These are phyloP conservation scores for Epizoanthus ramosus DNA, from an alignment of 92 coral and sea anemone species.

Conservation along the genomic window DNA sequence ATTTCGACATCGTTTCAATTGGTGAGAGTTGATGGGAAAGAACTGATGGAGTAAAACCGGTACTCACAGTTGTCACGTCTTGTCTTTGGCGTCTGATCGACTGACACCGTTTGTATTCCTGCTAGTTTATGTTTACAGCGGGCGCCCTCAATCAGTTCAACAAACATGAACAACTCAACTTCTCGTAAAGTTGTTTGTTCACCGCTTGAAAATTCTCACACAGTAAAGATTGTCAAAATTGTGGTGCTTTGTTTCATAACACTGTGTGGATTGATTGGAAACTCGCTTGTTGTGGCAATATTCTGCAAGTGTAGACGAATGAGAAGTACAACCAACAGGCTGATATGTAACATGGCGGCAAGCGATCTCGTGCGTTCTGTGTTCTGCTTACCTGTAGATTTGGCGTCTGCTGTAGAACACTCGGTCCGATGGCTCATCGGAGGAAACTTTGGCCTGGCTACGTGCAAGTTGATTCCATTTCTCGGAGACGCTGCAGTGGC, in stretches of 20 bases:
- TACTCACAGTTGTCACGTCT: no score
- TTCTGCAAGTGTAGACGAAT: slow-evolving; percentile 10
- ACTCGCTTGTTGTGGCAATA: slow-evolving; percentile 24
- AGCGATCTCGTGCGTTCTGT: slow-evolving; percentile 20
- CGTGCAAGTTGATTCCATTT: slow-evolving; percentile 29
- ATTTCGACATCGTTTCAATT: no score
- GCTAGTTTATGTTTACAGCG: no score
- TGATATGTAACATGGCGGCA: slow-evolving; percentile 31
- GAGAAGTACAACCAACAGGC: slow-evolving; percentile 35
- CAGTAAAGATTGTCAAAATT: slow-evolving; percentile 16
- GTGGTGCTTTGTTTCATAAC: slow-evolving; percentile 18
- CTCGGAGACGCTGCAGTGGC: slow-evolving; percentile 27
- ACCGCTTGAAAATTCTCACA: neutral
- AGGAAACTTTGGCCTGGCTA: slow-evolving; percentile 12
- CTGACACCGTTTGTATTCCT: no score
- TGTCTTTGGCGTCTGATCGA: no score
- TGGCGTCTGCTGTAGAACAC: slow-evolving; percentile 22
- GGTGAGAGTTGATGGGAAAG: no score
- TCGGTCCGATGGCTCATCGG: slow-evolving; percentile 35
- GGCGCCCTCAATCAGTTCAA: no score
- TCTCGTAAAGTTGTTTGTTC: neutral
- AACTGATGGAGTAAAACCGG: no score
- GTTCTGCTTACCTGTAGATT: slow-evolving; percentile 16
- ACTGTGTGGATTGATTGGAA: slow-evolving; percentile 29
- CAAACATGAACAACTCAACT: slow-evolving; percentile 12